phyloP scores from a whole-genome alignment of 1,140 invertebrate genomes.

The Wiebesia pumilae region DNA sequence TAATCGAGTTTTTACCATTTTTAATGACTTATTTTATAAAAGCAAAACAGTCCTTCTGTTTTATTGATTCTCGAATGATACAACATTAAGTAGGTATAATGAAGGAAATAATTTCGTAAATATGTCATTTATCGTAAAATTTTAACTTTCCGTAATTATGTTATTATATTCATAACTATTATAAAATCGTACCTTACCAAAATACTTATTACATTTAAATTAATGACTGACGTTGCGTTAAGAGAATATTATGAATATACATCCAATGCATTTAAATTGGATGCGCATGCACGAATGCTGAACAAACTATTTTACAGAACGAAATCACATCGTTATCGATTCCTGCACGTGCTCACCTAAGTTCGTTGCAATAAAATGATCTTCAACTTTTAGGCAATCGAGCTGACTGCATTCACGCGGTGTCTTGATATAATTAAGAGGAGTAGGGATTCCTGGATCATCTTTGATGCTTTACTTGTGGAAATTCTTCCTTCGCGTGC shows the following conservation, averaged over 20 bases:
- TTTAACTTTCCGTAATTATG: too few species aligned
- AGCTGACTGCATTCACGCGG: not conserved
- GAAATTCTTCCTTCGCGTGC: not conserved
- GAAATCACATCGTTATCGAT: slow-evolving; percentile 38
- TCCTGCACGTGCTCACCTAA: slow-evolving; percentile 17
- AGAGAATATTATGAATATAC: too few species aligned
- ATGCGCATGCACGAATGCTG: not conserved
- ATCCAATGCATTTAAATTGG: not conserved
- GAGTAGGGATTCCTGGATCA: not conserved
- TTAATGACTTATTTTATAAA: too few species aligned
- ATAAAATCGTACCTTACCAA: not conserved
- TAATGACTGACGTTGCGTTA: not conserved
- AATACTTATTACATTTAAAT: not conserved
- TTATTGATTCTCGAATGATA: too few species aligned
- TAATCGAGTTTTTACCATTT: too few species aligned
- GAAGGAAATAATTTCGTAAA: too few species aligned
- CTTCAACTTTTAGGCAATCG: slow-evolving; percentile 25
- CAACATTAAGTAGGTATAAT: too few species aligned
- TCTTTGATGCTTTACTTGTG: not conserved
- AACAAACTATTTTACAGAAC: slow-evolving; percentile 19
- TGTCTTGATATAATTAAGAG: not conserved
- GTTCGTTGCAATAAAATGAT: slow-evolving; percentile 1
- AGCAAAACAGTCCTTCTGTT: too few species aligned
- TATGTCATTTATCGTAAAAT: too few species aligned
- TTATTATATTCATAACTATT: not conserved